phyloP scores from a whole-genome alignment of 2,888 invertebrate genomes.

The Drosophila phalerata region DNA sequence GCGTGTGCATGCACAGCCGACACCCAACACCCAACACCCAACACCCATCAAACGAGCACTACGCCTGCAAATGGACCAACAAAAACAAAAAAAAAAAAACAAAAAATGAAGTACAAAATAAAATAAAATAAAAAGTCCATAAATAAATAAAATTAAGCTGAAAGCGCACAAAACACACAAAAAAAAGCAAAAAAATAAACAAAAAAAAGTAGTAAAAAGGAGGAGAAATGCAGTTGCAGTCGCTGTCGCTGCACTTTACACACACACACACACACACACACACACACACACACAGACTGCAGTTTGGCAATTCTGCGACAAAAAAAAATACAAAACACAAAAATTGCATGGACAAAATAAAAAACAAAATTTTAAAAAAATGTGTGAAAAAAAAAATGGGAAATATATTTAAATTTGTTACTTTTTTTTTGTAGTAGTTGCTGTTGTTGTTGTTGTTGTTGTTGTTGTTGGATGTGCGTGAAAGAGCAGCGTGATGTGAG shows the following conservation, averaged over 20 bases:
- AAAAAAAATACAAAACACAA: conserved; percentile 53
- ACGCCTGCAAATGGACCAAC: conserved; percentile 47
- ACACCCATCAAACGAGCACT: conserved; percentile 15
- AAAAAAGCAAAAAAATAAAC: not conserved
- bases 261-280: conserved; percentile 27
- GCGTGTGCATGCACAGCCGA: conserved; percentile 28
- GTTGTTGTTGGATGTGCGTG: conserved; percentile 38
- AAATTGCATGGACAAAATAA: conserved; percentile 44
- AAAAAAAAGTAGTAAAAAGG: conserved; percentile 40
- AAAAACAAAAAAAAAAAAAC: conserved; percentile 28
- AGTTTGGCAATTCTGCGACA: conserved; percentile 74
- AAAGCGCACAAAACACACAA: conserved; percentile 37
- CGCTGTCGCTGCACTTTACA: conserved; percentile 64
- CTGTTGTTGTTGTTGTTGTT: conserved; percentile 39
- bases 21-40: conserved; percentile 17
- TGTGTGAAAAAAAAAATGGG: conserved; percentile 33
- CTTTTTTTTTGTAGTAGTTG: no score
- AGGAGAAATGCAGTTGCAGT: conserved; percentile 61
- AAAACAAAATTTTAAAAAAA: conserved; percentile 32
- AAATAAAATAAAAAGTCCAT: conserved; percentile 70
- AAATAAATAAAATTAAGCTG: conserved; percentile 81
- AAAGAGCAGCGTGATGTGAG: conserved; percentile 46
- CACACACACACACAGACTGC: conserved; percentile 44
- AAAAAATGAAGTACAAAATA: conserved; percentile 6
- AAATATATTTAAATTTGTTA: conserved; percentile 75